Evolutionary conservation across 2,113 vertebrate species (phyloP).

Genomic region (Lophochroa leadbeateri): DNA sequence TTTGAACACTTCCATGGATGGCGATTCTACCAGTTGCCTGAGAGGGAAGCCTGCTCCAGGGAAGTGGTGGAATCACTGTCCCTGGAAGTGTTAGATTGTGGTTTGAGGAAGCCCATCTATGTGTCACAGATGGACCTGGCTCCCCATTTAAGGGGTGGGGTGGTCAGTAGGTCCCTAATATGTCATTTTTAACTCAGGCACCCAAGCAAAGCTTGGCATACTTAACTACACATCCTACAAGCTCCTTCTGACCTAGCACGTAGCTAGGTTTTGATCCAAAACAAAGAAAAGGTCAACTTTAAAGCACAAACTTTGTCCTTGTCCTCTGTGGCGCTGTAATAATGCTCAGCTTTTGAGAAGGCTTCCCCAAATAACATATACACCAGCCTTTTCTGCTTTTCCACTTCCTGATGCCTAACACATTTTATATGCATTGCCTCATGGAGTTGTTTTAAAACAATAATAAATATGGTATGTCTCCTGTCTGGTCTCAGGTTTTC

Average conservation of each 20-base stretch:
- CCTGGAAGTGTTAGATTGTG: background rate
- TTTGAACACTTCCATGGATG: background rate
- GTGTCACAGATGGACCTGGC: background rate
- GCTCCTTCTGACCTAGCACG: background rate
- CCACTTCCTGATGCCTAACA: background rate
- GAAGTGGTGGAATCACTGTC: background rate
- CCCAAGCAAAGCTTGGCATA: background rate
- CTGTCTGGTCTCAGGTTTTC: background rate
- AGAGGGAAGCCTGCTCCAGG: background rate
- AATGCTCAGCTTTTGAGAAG: background rate
- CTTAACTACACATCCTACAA: background rate
- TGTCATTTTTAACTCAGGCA: background rate
- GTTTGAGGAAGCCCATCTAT: background rate
- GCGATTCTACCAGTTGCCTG: background rate
- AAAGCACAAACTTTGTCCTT: background rate
- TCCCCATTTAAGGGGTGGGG: background rate
- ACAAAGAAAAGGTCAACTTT: background rate
- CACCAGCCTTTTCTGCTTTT: background rate
- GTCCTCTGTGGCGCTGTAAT: background rate
- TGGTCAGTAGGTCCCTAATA: background rate
- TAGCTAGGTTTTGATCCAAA: background rate
- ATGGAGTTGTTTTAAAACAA: conserved; percentile 5
- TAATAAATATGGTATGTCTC: background rate
- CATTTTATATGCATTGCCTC: conserved; percentile 8
- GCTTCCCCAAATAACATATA: background rate